Base-by-base conservation (phyloP, 2,797 vertebrate genomes). In the Pagetopsis macropterus region DNA sequence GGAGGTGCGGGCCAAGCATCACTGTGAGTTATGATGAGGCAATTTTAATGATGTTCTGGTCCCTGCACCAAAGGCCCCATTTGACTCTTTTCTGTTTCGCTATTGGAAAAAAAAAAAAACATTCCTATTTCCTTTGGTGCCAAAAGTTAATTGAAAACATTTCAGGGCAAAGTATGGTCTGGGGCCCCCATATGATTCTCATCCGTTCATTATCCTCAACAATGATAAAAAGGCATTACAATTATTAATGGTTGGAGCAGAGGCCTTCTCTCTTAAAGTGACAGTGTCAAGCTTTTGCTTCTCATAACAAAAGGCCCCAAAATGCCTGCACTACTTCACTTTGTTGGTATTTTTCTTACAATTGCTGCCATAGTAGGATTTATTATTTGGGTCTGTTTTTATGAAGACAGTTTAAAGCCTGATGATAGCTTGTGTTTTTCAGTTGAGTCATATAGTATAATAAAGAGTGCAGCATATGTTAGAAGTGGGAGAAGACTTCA, bases 91-190 rank as follows among this genome's bases (percentile, higher is more conserved):
- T 95, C 94, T 96, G 94, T 95, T 95, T 95, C 93, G 88, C 93
- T 94, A 94, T 95, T 94, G 93, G 94, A 95, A 95, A 95, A 75
- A 75, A 82, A 82, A 82, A 82, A 44, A 76, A 70, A 92, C 95
- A 95, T 94, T 95, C 94, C 94, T 89, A 92, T 94, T 95, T 94
- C 91, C 94, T 94, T 84, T 23, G 0, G 92, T 96, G 95, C 95
- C 96, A 96, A 95, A 95, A 96, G 95, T 96, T 97, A 97, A 97
- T 96, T 96, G 96, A 97, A 97, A 97, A 96, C 96, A 96, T 96
- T 96, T 96, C 94, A 95, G 94, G 92, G 74, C 57, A 80, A 77
- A 81, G 75, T 72, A 72, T 75, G 61, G 75, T 72, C 75, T 21
- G 79, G 82, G 92, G 82, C 92, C 94, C 94, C 92, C 60, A 14